phyloP scores from a whole-genome alignment of 2,113 vertebrate genomes.

The Leptobrachium ailaonicum region DNA sequence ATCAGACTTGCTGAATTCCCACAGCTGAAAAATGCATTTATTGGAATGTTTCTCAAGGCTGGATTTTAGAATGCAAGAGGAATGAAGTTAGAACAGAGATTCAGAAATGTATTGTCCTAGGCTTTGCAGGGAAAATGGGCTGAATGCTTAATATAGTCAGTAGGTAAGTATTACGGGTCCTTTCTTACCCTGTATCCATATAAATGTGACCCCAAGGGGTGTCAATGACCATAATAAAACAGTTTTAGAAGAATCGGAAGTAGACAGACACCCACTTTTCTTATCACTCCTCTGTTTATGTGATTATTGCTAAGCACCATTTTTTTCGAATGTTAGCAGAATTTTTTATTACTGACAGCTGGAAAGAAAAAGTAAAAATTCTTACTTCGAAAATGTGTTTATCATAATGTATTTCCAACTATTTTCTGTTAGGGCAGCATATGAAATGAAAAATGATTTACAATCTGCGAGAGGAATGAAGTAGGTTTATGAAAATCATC shows the following conservation, averaged over 20 bases:
- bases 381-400: background rate
- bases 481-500: constrained; percentile 37
- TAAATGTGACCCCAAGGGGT: background rate
- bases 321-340: constrained; percentile 5
- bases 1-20: background rate
- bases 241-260: background rate
- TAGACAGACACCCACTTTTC: background rate
- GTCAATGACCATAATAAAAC: background rate
- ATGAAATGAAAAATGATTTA: constrained; percentile 42
- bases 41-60: background rate
- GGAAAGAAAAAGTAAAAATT: background rate
- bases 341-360: background rate
- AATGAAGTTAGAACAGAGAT: background rate
- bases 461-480: constrained; percentile 38
- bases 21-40: background rate
- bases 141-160: background rate
- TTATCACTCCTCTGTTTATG: background rate
- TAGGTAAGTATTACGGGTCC: background rate
- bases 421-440: constrained; percentile 42
- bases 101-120: background rate
- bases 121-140: background rate
- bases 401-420: constrained; percentile 37
- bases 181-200: background rate
- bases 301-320: background rate
- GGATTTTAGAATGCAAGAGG: background rate